Percentiles rank a stretch among this genome's conserved stretches.
Evolutionary conservation across 2,797 vertebrate species (phyloP).

Genomic region (Lagorchestes hirsutus): DNA sequence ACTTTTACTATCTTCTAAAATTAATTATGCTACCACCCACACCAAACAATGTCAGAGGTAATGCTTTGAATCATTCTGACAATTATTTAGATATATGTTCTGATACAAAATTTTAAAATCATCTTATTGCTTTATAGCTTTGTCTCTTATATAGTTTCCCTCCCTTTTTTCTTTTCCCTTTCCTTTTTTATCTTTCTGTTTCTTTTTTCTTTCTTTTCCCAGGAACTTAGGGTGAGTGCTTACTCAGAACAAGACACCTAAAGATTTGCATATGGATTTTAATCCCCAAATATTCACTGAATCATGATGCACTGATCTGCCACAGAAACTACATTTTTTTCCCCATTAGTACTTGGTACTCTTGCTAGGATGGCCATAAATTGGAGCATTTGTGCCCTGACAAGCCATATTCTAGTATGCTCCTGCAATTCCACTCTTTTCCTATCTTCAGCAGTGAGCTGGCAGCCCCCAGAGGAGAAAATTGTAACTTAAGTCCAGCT

Average conservation of each 20-base stretch:
- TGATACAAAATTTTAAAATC: not conserved
- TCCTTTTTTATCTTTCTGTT: not conserved
- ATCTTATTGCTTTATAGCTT: not conserved
- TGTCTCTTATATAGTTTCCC: not conserved
- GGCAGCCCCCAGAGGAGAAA: slow-evolving; percentile 70
- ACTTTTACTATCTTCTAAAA: not conserved
- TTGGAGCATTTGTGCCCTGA: not conserved
- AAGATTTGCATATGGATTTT: not conserved
- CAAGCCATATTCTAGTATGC: not conserved
- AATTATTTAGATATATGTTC: not conserved
- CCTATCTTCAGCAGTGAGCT: slow-evolving; percentile 72
- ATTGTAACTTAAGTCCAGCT: slow-evolving; percentile 73
- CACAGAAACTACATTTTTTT: not conserved
- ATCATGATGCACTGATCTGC: not conserved
- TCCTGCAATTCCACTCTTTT: slow-evolving; percentile 30
- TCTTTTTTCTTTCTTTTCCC: not conserved
- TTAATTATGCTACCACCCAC: not conserved
- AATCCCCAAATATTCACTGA: not conserved
- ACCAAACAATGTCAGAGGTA: not conserved
- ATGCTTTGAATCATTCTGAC: not conserved
- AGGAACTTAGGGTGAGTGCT: not conserved
- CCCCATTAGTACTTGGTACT: not conserved
- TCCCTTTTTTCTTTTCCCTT: not conserved
- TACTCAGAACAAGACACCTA: not conserved
- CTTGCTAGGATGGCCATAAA: not conserved